These are phyloP conservation scores for Dipodomys spectabilis DNA, from an alignment of 2,113 vertebrate species.

Conservation along the genomic window DNA sequence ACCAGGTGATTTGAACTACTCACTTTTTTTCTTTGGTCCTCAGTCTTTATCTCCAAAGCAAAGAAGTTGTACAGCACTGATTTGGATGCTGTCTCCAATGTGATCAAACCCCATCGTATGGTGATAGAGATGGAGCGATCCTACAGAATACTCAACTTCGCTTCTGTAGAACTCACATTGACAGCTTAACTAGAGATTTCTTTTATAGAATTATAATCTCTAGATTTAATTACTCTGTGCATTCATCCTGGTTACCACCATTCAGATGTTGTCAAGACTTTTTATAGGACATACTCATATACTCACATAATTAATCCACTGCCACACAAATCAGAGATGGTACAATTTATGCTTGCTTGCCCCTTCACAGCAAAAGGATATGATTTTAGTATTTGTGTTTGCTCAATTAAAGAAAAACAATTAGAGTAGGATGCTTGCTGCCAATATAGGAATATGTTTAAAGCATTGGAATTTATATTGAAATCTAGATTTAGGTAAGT, in stretches of 20 bases:
- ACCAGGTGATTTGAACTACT: neutral
- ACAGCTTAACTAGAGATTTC: constrained; percentile 24
- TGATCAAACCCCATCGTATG: neutral
- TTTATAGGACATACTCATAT: constrained; percentile 38
- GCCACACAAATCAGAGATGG: neutral
- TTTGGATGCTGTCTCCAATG: neutral
- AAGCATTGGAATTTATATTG: constrained; percentile 67
- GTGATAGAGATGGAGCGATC: neutral
- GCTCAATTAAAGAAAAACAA: constrained; percentile 72
- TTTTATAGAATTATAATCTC: constrained; percentile 21
- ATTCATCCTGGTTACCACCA: neutral
- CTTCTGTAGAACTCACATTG: neutral
- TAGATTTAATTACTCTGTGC: neutral
- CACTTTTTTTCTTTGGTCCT: neutral
- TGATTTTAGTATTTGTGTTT: constrained; percentile 65
- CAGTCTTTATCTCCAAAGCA: constrained; percentile 18
- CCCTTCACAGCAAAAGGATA: constrained; percentile 55
- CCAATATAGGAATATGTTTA: constrained; percentile 66
- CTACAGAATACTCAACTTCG: neutral
- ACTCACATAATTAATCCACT: constrained; percentile 24
- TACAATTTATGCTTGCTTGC: constrained; percentile 54
- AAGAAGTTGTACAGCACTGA: neutral
- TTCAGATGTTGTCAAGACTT: neutral
- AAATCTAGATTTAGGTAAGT: constrained; percentile 77
- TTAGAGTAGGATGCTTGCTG: constrained; percentile 56